These are phyloP conservation scores for Menidia beryllina DNA, from an alignment of 2,113 vertebrate species.

Conservation along the genomic window DNA sequence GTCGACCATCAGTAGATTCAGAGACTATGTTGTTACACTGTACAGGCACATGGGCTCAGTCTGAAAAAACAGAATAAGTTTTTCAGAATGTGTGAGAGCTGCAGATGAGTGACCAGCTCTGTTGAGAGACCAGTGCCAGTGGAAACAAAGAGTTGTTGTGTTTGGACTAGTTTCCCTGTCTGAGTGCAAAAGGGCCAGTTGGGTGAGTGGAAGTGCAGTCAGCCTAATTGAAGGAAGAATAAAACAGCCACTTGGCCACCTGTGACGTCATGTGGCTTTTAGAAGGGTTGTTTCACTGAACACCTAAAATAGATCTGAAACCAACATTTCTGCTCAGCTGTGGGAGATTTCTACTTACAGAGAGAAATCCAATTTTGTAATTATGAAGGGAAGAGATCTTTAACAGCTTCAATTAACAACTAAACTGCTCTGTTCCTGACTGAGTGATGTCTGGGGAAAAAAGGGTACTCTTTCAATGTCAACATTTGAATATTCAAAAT, in stretches of 20 bases:
- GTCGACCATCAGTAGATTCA: conserved; percentile 16
- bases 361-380: neutral
- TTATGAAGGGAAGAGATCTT: neutral
- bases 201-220: conserved; percentile 64
- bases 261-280: conserved; percentile 61
- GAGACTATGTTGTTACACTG: conserved; percentile 30
- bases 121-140: conserved; percentile 55
- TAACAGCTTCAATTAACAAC: no score
- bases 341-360: conserved; percentile 5
- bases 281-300: conserved; percentile 36
- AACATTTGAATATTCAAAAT: no score
- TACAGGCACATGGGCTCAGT: conserved; percentile 45
- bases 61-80: conserved; percentile 36
- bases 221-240: conserved; percentile 65
- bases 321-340: conserved; percentile 28
- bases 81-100: conserved; percentile 35
- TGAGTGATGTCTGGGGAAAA: no score
- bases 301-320: conserved; percentile 41
- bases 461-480: no score
- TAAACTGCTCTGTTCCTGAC: no score
- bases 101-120: conserved; percentile 52
- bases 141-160: conserved; percentile 77
- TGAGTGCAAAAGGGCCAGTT: conserved; percentile 49
- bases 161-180: conserved; percentile 62
- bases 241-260: conserved; percentile 49